phyloP scores from a whole-genome alignment of 35 echinoderm and acorn worm species.

The Amphiura filiformis region DNA sequence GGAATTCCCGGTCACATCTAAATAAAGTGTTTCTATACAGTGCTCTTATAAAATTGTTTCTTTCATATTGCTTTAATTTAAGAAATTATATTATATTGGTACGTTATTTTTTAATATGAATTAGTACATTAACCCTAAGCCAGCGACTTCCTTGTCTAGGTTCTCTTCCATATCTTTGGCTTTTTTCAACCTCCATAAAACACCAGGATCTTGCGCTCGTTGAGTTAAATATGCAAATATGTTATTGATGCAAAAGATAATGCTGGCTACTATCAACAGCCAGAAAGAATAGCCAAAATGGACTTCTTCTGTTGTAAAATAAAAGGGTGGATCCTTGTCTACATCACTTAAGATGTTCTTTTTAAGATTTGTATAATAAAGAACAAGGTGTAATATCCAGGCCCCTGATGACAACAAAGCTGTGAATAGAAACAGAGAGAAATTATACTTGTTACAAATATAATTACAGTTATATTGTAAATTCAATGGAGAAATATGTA shows the following conservation, averaged over 20 bases:
- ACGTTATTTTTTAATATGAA: too few relatives aligned
- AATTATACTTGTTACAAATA: neutral
- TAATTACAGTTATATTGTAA: neutral
- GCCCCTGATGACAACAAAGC: slow-evolving; percentile 10
- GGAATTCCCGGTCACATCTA: too few relatives aligned
- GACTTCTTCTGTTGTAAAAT: slow-evolving; percentile 46
- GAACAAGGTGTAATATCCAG: slow-evolving; percentile 32
- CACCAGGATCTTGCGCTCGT: neutral
- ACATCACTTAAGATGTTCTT: slow-evolving; percentile 24
- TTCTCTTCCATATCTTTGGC: neutral
- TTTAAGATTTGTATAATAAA: slow-evolving; percentile 41
- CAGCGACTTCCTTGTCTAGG: neutral
- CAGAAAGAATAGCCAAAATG: slow-evolving; percentile 62
- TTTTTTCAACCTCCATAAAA: neutral
- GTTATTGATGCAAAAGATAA: slow-evolving; percentile 7
- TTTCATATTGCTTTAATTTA: too few relatives aligned
- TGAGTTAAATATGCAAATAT: neutral
- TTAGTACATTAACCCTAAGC: neutral
- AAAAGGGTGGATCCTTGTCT: slow-evolving; percentile 33
- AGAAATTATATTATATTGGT: too few relatives aligned
- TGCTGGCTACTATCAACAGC: slow-evolving; percentile 41
- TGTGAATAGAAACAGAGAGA: neutral
- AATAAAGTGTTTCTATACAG: too few relatives aligned
- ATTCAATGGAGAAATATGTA: too few relatives aligned
- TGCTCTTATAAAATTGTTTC: too few relatives aligned